Evolutionary conservation across 1,140 invertebrate genomes (phyloP), one percentile per base, ranked within the genome.

Genomic region (Scylla paramamosain): DNA sequence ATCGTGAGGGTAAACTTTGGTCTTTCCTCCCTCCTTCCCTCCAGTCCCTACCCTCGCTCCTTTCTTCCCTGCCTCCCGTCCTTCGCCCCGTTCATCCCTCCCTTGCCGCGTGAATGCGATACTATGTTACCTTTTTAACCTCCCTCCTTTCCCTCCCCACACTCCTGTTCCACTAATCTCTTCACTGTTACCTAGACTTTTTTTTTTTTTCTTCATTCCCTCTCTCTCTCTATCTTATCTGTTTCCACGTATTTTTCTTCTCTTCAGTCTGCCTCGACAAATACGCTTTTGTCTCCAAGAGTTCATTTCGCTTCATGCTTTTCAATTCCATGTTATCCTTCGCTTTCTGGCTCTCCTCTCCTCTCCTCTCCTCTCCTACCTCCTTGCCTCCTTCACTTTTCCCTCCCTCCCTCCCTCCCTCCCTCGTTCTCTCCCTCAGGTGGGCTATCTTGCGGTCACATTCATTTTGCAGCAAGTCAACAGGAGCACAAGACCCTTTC

Each of bases 401-500:
- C n/a, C 48, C 46, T 91, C 89, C 28, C n/a, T 28, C 45, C 28
- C 86, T 32, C 0, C n/a, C 89, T 91, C 89, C 48, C 16, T 25
- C 46, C 32, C 32, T 92, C 91, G 14, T 77, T 92, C 29, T 77
- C 91, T 77, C 91, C 91, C 32, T 59, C 89, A 48, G 46, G 39
- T 77, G 16, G 28, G 77, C 90, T 91, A 84, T 93, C 92, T 84
- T 48, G 92, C 77, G 82, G 92, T 86, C 39, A 93, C 92, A 93
- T 86, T 45, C 77, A 93, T 93, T 93, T 93, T 93, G 77, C 92
- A 93, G 31, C 12, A 48, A n/a, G 25, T 46, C 59, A 91, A 91
- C 90, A 91, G 12, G 6, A 46, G 28, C 28, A 77, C 90, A 67
- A 32, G 67, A 77, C 67, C 67, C 67, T 77, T 77, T 77, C n/a